phyloP scores from a whole-genome alignment of 2,888 invertebrate genomes.

The Drosophila conformis region DNA sequence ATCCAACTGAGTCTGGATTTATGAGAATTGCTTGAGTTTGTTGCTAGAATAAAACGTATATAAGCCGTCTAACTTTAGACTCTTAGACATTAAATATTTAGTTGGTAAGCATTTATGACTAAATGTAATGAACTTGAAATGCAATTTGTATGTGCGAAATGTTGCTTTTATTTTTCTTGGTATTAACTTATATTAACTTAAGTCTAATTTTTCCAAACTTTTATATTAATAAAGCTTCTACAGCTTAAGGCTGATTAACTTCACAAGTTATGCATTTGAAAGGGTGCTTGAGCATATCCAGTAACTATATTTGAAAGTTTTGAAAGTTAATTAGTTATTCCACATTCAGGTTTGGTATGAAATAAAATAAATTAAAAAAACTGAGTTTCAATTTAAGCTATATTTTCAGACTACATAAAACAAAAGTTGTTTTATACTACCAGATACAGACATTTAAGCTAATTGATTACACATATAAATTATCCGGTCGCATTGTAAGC shows the following conservation, averaged over 20 bases:
- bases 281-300: not conserved
- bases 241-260: not conserved
- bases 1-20: constrained; percentile 11
- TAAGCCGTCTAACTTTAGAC: not conserved
- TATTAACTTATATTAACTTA: constrained; percentile 1
- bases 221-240: constrained; percentile 29
- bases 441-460: not conserved
- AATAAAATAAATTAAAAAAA: not conserved
- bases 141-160: not conserved
- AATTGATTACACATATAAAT: not conserved
- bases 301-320: not conserved
- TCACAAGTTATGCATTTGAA: not conserved
- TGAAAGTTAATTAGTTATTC: not conserved
- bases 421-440: not conserved
- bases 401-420: too few relatives aligned
- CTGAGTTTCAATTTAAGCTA: not conserved
- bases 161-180: constrained; percentile 8
- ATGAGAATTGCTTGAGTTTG: not conserved
- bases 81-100: constrained; percentile 6
- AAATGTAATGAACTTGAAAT: constrained; percentile 3
- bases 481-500: constrained; percentile 4
- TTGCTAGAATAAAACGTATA: not conserved
- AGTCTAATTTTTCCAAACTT: constrained; percentile 13
- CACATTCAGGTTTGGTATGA: not conserved
- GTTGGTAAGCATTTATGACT: constrained; percentile 9